Base-by-base conservation (phyloP, 2,113 vertebrate species). In the Stegastes partitus region DNA sequence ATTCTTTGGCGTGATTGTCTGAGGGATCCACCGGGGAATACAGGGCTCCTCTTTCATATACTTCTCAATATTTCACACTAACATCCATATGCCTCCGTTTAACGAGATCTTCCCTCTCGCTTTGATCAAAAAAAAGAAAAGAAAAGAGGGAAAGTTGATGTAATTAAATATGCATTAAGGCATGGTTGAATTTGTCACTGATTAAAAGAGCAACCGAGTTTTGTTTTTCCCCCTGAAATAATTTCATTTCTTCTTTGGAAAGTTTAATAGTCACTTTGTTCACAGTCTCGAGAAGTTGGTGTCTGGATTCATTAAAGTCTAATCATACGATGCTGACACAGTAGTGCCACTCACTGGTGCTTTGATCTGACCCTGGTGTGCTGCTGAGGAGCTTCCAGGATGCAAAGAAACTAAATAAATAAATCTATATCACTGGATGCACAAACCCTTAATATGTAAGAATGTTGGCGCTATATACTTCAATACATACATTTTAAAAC, bases 131-230 rank as follows among this genome's bases (percentile, higher is more conserved):
- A 65, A 44, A 12, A 72, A 23, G 67, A 67, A 45, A 66, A n/a
- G n/a, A 73, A 23, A 70, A 64, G 69, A 74, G 73, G 14, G 37
- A 73, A 64, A 68, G 28, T 67, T 86, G 84, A 76, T 82, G 68
- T 87, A 84, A 93, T 92, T 89, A 91, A 85, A 87, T 84, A 83
- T 89, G 82, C 87, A 92, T 91, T 88, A 89, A 78, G 72, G 68
- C 61, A 28, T 67, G 58, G 67, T 64, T 87, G 87, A 86, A 90
- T 90, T 84, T 89, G 77, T 77, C 67, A 58, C 83, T 91, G 90
- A 93, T 94, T 92, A 91, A 86, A 84, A 86, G 82, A 82, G 79
- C 75, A 80, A 81, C 56, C 2, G 4, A 50, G 79, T 91, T 83
- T 89, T 78, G 70, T 80, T 84, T 85, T 74, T 69, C 56, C 0